These are phyloP conservation scores for Dorcus hopei DNA, from an alignment of 2,888 invertebrate genomes.

Conservation along the genomic window DNA sequence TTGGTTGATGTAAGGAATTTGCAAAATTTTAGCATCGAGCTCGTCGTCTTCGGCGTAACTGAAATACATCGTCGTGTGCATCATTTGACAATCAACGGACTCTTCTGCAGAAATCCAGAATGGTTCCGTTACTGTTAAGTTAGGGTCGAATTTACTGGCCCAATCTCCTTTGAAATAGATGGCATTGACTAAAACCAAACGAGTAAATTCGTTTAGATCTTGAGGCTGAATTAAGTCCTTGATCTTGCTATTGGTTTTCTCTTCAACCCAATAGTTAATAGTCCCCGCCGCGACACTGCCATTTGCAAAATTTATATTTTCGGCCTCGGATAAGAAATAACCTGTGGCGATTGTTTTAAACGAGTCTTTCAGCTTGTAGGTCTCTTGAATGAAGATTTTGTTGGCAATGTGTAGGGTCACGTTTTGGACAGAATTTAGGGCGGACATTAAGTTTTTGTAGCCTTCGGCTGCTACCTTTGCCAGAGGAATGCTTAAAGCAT, in stretches of 20 bases:
- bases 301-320: constrained; percentile 61
- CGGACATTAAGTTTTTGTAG: constrained; percentile 30
- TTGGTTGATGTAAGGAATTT: constrained; percentile 67
- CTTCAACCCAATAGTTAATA: constrained; percentile 81
- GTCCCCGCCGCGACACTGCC: constrained; percentile 47
- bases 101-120: constrained; percentile 61
- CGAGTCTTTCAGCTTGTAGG: constrained; percentile 52
- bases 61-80: constrained; percentile 60
- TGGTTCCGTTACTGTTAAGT: constrained; percentile 55
- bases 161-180: constrained; percentile 83
- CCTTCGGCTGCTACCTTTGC: constrained; percentile 29
- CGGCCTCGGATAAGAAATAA: constrained; percentile 62
- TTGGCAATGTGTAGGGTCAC: constrained; percentile 69
- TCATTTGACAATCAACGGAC: constrained; percentile 68
- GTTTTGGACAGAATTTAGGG: constrained; percentile 45
- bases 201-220: constrained; percentile 55
- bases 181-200: constrained; percentile 76
- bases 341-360: constrained; percentile 59
- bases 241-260: constrained; percentile 79
- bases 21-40: constrained; percentile 62
- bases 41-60: constrained; percentile 52
- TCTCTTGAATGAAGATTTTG: constrained; percentile 59
- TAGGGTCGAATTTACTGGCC: constrained; percentile 62
- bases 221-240: constrained; percentile 66
- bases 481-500: constrained; percentile 27